These are phyloP conservation scores for Erebia aethiops DNA, from an alignment of 2,888 invertebrate genomes.

Conservation along the genomic window DNA sequence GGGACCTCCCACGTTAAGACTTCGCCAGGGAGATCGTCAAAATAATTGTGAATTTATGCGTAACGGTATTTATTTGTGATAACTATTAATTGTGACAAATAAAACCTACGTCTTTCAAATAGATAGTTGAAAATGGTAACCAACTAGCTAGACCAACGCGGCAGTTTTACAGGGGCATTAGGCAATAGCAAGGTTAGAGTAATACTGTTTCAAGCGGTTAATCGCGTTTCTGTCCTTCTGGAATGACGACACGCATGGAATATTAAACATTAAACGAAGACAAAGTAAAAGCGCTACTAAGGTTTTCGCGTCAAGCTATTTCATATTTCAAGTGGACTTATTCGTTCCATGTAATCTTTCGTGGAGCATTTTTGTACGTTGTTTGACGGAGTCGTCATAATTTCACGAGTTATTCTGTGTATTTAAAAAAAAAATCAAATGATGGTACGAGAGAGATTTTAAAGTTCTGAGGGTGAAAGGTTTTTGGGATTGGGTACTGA, in stretches of 20 bases:
- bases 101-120: too few species aligned
- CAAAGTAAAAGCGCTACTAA: constrained; percentile 11
- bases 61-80: too few species aligned
- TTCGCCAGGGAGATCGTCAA: too few species aligned
- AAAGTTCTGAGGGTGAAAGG: too few species aligned
- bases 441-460: too few species aligned
- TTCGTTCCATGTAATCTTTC: not conserved
- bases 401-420: not conserved
- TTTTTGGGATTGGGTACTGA: too few species aligned
- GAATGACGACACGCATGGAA: constrained; percentile 30
- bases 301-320: constrained; percentile 12
- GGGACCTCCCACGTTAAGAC: too few species aligned
- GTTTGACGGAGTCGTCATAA: not conserved
- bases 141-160: too few species aligned
- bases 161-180: too few species aligned
- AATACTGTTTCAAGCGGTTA: constrained; percentile 27
- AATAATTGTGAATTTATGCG: too few species aligned
- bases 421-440: not conserved
- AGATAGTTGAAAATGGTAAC: too few species aligned
- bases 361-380: not conserved
- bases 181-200: not conserved
- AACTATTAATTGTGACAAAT: too few species aligned
- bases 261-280: constrained; percentile 31
- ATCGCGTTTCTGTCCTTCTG: constrained; percentile 28
- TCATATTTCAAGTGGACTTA: constrained; percentile 9